Base-by-base conservation (phyloP, 2,797 vertebrate species). In the Sebastolobus altivelis region DNA sequence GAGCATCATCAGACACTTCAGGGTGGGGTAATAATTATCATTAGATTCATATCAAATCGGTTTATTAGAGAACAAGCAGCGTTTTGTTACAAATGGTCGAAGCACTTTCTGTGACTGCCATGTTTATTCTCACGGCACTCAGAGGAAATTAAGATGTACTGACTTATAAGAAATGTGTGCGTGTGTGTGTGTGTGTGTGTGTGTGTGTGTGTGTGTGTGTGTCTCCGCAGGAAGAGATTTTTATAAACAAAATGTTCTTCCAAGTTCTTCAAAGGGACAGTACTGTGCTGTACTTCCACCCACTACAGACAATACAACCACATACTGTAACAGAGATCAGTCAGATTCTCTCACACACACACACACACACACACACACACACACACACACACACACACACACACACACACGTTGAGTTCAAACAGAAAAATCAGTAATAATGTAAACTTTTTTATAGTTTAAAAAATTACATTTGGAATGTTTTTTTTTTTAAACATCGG, bases 181-280 rank as follows among this genome's bases (percentile, higher is more conserved):
- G 63, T 73, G 22, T 60, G 62, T 58, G 52, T 16, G 54, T n/a
- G 63, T 56, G 58, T 33, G 60, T 33, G 33, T 16, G 49, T 46
- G 20, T 43, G 38, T 43, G 40, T 55, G 56, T 29, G 65, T 72
- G 68, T 49, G 46, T 70, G 72, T 22, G 35, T 33, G 49, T 52
- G 27, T 52, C 12, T 74, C 55, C 1, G 4, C 43, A 82, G 46
- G 54, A 82, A 72, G 65, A 16, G 62, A 29, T 60, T 25, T 78
- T 37, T 80, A 55, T 46, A 79, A 71, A 88, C 84, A 85, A 81
- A 84, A 89, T 87, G 83, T 92, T 83, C 78, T 78, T 85, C 82
- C 81, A 90, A 88, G 80, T 77, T 78, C 37, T 77, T 88, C 71
- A 68, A 77, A 79, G n/a, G 67, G 38, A 84, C 66, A 60, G 65